Evolutionary conservation across 2,797 vertebrate genomes (phyloP).

Genomic region (Phrynocephalus vlangalii): DNA sequence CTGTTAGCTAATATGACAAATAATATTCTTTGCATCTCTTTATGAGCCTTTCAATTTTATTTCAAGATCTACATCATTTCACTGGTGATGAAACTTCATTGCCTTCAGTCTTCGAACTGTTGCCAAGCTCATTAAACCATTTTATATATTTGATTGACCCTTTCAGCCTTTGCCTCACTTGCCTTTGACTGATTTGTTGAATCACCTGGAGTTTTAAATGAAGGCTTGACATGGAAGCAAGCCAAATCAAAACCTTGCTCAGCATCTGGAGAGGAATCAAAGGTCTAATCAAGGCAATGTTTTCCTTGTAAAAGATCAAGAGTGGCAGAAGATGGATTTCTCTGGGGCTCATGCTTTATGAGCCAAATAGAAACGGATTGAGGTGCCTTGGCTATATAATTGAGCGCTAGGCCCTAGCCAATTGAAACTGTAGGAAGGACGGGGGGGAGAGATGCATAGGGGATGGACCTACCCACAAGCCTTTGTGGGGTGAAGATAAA

Average conservation of each 20-base stretch:
- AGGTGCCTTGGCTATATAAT: not conserved
- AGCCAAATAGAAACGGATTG: not conserved
- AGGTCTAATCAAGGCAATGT: not conserved
- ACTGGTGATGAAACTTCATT: conserved; percentile 7
- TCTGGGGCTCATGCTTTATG: not conserved
- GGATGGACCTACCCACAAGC: not conserved
- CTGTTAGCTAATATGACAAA: not conserved
- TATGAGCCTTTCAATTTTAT: not conserved
- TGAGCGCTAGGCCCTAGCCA: not conserved
- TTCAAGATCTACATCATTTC: not conserved
- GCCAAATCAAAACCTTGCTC: conserved; percentile 17
- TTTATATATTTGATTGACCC: conserved; percentile 38
- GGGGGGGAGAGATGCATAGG: not conserved
- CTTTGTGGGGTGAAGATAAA: not conserved
- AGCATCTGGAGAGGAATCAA: conserved; percentile 23
- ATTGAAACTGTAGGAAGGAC: not conserved
- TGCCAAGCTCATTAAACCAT: conserved; percentile 42
- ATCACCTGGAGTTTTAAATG: conserved; percentile 35
- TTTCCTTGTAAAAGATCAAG: conserved; percentile 2
- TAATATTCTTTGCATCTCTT: conserved; percentile 1
- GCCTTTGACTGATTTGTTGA: conserved; percentile 14
- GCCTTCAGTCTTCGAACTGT: conserved; percentile 36
- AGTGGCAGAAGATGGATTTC: not conserved
- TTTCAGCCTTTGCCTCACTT: conserved; percentile 3
- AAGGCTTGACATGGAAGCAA: conserved; percentile 27